A percentile compares a stretch with the other conserved stretches of the same genome.
Conservation (phyloP, 2,113 vertebrate genomes). For the Xiphias gladius region DNA sequence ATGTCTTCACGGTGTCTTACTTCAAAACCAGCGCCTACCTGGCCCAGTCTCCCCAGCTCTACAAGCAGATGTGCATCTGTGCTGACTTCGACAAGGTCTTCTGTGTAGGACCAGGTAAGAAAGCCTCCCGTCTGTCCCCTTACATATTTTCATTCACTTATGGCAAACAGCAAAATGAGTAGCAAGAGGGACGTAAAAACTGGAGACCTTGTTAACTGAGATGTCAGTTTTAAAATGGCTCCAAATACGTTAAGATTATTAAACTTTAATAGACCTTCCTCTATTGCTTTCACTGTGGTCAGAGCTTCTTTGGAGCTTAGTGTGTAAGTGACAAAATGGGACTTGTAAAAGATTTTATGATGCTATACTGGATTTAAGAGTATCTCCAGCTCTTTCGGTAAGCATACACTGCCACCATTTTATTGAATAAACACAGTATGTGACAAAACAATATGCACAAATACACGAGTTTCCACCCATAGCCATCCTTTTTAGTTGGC, state of each 20-base stretch:
- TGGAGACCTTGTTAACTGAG: constrained; percentile 37
- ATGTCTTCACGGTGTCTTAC: constrained; percentile 99
- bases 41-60: constrained; percentile 98
- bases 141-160: background rate
- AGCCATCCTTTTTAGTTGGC: background rate
- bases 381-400: background rate
- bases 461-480: background rate
- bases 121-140: constrained; percentile 14
- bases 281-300: constrained; percentile 40
- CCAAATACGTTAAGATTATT: constrained; percentile 48
- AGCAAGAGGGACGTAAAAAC: constrained; percentile 31
- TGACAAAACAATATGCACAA: background rate
- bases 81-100: constrained; percentile 99
- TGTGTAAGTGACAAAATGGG: constrained; percentile 51
- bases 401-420: constrained; percentile 66
- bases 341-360: constrained; percentile 60
- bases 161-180: constrained; percentile 14
- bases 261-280: constrained; percentile 53
- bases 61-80: constrained; percentile 99
- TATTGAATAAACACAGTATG: constrained; percentile 3
- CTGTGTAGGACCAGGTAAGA: constrained; percentile 96
- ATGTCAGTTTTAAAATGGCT: constrained; percentile 38
- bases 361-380: constrained; percentile 13
- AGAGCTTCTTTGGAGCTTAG: constrained; percentile 18
- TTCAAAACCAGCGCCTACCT: constrained; percentile 98